Evolutionary conservation across 64 coral and sea anemone genomes (phyloP).

Genomic region (Acropora tenuis): DNA sequence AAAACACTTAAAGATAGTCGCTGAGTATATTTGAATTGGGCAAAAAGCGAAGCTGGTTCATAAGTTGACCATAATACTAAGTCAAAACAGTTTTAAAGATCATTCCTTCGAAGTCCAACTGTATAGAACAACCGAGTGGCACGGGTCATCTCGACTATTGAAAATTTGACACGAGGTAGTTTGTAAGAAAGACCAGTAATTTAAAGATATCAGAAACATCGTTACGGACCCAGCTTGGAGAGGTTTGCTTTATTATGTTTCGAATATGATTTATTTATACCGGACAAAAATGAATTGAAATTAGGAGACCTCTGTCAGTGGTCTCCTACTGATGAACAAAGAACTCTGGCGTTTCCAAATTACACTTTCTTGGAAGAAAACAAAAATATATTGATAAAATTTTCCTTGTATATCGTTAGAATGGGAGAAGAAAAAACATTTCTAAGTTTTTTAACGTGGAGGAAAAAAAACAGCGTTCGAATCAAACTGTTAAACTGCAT

Average conservation of each 20-base stretch:
- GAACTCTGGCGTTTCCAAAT: slow-evolving; percentile 20
- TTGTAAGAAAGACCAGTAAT: neutral
- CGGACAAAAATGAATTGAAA: slow-evolving; percentile 40
- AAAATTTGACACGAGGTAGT: neutral
- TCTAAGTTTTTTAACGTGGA: neutral
- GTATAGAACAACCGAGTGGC: neutral
- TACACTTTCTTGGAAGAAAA: slow-evolving; percentile 36
- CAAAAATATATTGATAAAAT: neutral
- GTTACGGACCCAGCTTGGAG: slow-evolving; percentile 9
- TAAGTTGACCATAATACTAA: neutral
- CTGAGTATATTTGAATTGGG: neutral
- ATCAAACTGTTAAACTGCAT: neutral
- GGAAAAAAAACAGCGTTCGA: neutral
- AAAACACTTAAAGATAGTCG: no score
- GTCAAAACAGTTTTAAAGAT: slow-evolving; percentile 23
- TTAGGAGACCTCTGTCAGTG: slow-evolving; percentile 6
- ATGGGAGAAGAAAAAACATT: neutral
- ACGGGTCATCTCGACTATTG: neutral
- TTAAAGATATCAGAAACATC: slow-evolving; percentile 17
- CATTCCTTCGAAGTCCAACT: neutral
- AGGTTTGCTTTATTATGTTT: slow-evolving; percentile 12
- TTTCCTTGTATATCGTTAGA: neutral
- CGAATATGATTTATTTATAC: slow-evolving; percentile 31
- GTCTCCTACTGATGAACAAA: slow-evolving; percentile 6
- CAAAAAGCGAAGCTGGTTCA: neutral